Conservation (phyloP, 2,888 invertebrate species). For the Dryobota labecula region DNA sequence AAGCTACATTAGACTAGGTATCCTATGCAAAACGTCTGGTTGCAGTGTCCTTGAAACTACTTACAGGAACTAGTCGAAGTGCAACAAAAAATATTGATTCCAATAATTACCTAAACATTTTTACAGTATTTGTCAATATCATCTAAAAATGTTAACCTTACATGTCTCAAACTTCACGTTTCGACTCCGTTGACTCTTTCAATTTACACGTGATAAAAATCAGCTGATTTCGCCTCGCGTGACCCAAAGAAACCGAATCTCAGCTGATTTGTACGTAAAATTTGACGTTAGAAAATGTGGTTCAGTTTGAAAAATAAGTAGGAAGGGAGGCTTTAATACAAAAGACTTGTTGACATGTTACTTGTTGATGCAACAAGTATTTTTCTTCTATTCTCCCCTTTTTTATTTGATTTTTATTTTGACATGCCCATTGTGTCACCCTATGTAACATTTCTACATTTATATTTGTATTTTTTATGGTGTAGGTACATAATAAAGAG, state of each 20-base stretch:
- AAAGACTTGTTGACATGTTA: too few species aligned
- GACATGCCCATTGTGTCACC: too few species aligned
- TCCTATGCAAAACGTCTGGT: too few species aligned
- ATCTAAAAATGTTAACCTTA: background rate
- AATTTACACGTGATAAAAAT: conserved; percentile 58
- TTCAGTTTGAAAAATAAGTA: background rate
- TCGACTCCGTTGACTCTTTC: conserved; percentile 25
- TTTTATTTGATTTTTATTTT: too few species aligned
- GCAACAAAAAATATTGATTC: background rate
- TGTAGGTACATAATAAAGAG: too few species aligned
- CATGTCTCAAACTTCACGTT: conserved; percentile 3
- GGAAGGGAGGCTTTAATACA: too few species aligned
- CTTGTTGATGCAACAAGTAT: too few species aligned
- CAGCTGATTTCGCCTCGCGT: conserved; percentile 39
- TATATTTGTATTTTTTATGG: too few species aligned
- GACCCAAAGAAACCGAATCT: background rate
- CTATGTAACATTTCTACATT: too few species aligned
- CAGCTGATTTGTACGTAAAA: background rate
- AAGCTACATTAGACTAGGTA: too few species aligned
- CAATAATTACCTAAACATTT: background rate
- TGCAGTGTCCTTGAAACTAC: background rate
- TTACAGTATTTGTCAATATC: background rate
- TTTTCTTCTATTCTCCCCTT: too few species aligned
- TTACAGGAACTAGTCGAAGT: background rate
- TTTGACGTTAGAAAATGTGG: background rate